Evolutionary conservation across 2,113 vertebrate species (phyloP).

Genomic region (western clawed frog (Xenopus tropicalis)): UCB_Xtro_10.0 CM004446.2:54373001-54373500

Average conservation of each 20-base stretch:
- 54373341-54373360: no score
- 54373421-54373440: no score
- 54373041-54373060: constrained; percentile 94
- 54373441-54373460: no score
- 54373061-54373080: constrained; percentile 93
- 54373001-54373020: constrained; percentile 80
- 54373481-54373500: no score
- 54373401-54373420: no score
- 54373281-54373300: no score
- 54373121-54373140: constrained; percentile 93
- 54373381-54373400: no score
- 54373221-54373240: constrained; percentile 62
- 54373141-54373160: constrained; percentile 94
- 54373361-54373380: no score
- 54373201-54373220: constrained; percentile 62
- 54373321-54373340: no score
- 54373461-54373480: no score
- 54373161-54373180: constrained; percentile 86
- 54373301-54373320: no score
- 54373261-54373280: background rate
- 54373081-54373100: constrained; percentile 97
- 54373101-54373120: constrained; percentile 96
- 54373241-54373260: background rate
- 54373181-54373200: constrained; percentile 92
- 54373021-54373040: constrained; percentile 79